Base-by-base conservation (phyloP, 1,140 invertebrate genomes). In the Teleogryllus occipitalis region DNA sequence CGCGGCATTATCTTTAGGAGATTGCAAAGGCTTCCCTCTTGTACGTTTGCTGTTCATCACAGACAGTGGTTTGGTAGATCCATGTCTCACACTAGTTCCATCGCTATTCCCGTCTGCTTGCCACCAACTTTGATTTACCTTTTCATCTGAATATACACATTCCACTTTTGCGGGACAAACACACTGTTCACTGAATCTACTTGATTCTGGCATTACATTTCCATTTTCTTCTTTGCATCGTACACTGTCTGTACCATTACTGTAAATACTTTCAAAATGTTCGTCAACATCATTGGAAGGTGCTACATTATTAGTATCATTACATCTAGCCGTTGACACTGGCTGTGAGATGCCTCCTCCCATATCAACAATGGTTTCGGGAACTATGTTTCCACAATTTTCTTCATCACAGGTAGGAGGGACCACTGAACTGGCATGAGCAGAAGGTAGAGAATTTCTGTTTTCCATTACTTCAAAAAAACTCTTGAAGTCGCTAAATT, bases 261-360 rank as follows among this genome's bases (percentile, higher is more conserved):
- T 82, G 78, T 83, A 83, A 54, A 83, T 81, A 79, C 80, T 82
- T 80, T 83, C 83, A 80, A 83, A 83, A 80, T 81, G 81, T 80
- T 82, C 80, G 80, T 82, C 79, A 39, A 82, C 77, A 49, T 81
- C 79, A 77, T 73, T 78, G 7, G 76, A 78, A 72, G 80, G 78
- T 73, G 82, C 83, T 39, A 80, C 82, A 47, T 76, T 81, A 14
- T 39, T 73, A 39, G 7, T 21, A 21, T 47, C 27, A 47, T 76
- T 49, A n/a, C 77, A 76, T n/a, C 27, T 76, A 47, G 14, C 48
- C 8, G 72, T 39, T 48, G 46, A 39, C 27, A 79, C 14, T 5
- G 15, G 47, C 47, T 14, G 47, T 2, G 75, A 39, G 78, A 82
- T 82, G 47, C 76, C 74, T 48, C 81, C 82, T 80, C 79, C 76